Percentiles rank a stretch among this genome's conserved stretches.
Conservation (phyloP, 2,113 vertebrate genomes). For the Acanthisitta chloris region DNA sequence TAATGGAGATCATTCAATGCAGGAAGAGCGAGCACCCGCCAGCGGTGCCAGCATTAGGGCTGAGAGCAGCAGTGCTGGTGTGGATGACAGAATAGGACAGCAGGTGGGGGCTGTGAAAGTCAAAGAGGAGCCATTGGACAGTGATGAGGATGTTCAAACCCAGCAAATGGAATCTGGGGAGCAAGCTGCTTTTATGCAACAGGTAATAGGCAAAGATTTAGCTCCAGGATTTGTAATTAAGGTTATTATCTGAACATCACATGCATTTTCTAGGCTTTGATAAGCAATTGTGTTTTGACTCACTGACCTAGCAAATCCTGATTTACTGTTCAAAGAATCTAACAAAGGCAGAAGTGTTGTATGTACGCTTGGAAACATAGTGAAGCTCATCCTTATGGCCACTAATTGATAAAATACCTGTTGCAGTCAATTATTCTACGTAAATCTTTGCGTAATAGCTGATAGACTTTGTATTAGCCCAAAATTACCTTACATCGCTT, state of each 20-base stretch:
- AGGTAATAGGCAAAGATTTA: constrained; percentile 94
- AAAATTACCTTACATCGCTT: constrained; percentile 30
- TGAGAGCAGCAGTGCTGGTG: constrained; percentile 77
- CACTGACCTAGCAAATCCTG: constrained; percentile 45
- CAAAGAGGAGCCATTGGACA: constrained; percentile 93
- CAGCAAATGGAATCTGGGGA: constrained; percentile 85
- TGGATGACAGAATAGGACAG: constrained; percentile 75
- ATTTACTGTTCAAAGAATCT: constrained; percentile 56
- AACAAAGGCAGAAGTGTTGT: constrained; percentile 34
- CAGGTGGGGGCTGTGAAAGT: constrained; percentile 88
- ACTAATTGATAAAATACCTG: constrained; percentile 56
- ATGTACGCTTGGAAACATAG: constrained; percentile 60
- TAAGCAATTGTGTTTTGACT: constrained; percentile 52
- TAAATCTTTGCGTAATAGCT: constrained; percentile 27
- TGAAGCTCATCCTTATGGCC: constrained; percentile 51
- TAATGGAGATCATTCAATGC: constrained; percentile 81
- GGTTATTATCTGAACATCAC: constrained; percentile 88
- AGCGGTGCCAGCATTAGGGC: constrained; percentile 82
- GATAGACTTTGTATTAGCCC: constrained; percentile 49
- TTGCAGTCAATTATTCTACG: constrained; percentile 45
- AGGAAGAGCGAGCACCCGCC: constrained; percentile 86
- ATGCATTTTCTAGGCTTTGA: constrained; percentile 32
- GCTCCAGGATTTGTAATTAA: constrained; percentile 92
- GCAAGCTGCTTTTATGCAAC: constrained; percentile 92
- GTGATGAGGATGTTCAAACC: constrained; percentile 87